Evolutionary conservation across 2,888 invertebrate genomes (phyloP).

Genomic region (Chymomyza procnemis): DNA sequence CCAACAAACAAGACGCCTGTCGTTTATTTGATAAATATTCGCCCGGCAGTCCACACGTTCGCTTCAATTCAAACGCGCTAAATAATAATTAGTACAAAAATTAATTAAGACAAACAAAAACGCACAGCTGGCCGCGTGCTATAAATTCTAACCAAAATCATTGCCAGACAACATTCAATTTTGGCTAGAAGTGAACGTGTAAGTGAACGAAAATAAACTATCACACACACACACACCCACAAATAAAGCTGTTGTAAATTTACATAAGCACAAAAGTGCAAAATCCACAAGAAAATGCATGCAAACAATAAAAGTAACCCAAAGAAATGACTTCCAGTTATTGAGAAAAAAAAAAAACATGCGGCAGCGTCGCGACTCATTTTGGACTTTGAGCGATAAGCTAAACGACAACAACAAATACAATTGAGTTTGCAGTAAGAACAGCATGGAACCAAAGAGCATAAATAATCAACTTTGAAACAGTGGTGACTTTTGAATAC

Average conservation of each 20-base stretch:
- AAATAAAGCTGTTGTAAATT: slow-evolving; percentile 32
- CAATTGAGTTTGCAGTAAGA: slow-evolving; percentile 15
- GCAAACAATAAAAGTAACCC: slow-evolving; percentile 9
- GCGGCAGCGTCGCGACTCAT: neutral
- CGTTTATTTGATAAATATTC: slow-evolving; percentile 56
- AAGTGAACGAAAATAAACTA: slow-evolving; percentile 17
- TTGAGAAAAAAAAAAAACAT: slow-evolving; percentile 2
- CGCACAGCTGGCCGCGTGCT: neutral
- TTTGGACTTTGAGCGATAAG: slow-evolving; percentile 69
- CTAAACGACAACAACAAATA: slow-evolving; percentile 36
- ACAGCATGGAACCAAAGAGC: slow-evolving; percentile 1
- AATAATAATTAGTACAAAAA: slow-evolving; percentile 45
- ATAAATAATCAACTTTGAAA: no score
- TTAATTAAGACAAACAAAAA: slow-evolving; percentile 16
- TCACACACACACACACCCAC: slow-evolving; percentile 52
- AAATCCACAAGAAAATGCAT: slow-evolving; percentile 22
- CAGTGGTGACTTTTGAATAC: no score
- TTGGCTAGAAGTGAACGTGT: neutral
- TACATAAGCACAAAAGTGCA: slow-evolving; percentile 44
- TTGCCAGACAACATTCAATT: slow-evolving; percentile 10
- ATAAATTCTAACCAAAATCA: neutral
- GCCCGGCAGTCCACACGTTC: slow-evolving; percentile 46
- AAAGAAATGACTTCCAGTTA: neutral
- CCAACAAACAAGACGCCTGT: slow-evolving; percentile 9
- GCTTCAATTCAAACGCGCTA: slow-evolving; percentile 42